phyloP scores from a whole-genome alignment of 2,888 invertebrate species.

The Hirtodrosophila confusa region DNA sequence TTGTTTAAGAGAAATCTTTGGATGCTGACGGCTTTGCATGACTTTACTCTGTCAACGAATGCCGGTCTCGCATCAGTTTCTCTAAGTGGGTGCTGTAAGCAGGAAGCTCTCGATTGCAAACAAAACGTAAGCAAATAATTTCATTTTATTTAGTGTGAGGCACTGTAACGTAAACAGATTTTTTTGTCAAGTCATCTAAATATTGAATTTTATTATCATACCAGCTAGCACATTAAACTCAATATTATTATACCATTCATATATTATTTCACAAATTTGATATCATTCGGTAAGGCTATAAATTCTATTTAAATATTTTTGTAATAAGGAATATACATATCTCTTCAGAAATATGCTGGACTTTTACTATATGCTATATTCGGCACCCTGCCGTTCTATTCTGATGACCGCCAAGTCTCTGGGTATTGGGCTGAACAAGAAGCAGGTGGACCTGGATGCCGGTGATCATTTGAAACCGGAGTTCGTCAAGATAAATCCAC shows the following conservation, averaged over 20 bases:
- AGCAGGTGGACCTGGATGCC: slow-evolving; percentile 85
- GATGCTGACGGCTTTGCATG: background rate
- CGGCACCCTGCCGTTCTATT: slow-evolving; percentile 88
- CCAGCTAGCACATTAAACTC: no score
- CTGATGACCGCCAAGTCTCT: slow-evolving; percentile 87
- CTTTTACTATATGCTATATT: slow-evolving; percentile 72
- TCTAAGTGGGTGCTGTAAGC: background rate
- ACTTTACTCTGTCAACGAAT: background rate
- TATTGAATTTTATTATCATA: no score
- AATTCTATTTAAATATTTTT: no score
- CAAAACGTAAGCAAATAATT: background rate
- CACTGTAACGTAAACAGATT: no score
- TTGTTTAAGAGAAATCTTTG: background rate
- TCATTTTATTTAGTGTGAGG: no score
- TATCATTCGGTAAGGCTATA: no score
- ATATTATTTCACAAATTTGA: no score
- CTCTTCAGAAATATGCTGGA: slow-evolving; percentile 57
- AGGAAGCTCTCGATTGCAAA: slow-evolving; percentile 3
- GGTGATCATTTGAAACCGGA: slow-evolving; percentile 89
- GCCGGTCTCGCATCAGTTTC: slow-evolving; percentile 3
- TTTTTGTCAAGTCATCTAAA: no score
- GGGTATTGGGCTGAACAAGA: slow-evolving; percentile 88
- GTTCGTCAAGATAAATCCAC: slow-evolving; percentile 90
- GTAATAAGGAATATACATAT: no score
- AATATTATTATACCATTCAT: no score